A percentile compares a stretch with the other conserved stretches of the same genome.
These are phyloP conservation scores for Rana temporaria DNA, from an alignment of 2,113 vertebrate genomes.

Conservation along the genomic window DNA sequence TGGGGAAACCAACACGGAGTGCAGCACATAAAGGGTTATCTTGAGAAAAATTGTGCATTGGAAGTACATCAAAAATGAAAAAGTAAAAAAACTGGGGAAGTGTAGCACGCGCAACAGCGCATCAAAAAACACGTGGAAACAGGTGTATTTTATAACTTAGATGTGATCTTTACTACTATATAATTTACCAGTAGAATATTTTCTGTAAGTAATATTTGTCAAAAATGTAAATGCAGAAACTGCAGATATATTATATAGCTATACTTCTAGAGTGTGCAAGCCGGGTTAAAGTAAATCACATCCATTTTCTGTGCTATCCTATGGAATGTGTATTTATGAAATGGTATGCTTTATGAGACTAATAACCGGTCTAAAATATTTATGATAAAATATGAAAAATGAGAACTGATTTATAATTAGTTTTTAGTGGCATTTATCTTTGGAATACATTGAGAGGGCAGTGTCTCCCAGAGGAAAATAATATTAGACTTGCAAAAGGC, in stretches of 20 bases:
- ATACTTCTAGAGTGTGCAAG: not conserved
- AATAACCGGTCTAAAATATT: constrained; percentile 40
- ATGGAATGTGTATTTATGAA: constrained; percentile 40
- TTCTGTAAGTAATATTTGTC: constrained; percentile 16
- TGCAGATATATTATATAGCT: constrained; percentile 4
- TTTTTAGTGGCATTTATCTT: constrained; percentile 38
- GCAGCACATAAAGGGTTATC: too few relatives aligned
- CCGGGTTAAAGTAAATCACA: not conserved
- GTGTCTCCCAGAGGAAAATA: constrained; percentile 34
- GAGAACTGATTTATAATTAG: constrained; percentile 31
- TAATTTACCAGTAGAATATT: not conserved
- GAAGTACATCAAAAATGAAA: too few relatives aligned
- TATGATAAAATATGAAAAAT: constrained; percentile 34
- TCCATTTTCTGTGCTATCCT: not conserved
- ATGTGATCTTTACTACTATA: not conserved
- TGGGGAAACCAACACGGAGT: too few relatives aligned
- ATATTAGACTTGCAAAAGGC: constrained; percentile 40
- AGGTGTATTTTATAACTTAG: not conserved
- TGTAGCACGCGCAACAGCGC: too few relatives aligned
- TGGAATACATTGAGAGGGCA: constrained; percentile 12
- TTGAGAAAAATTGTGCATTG: too few relatives aligned
- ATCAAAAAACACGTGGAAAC: too few relatives aligned
- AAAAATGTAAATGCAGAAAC: constrained; percentile 24
- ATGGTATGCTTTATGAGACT: constrained; percentile 31
- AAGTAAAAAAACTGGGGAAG: too few relatives aligned